Evolutionary conservation across 1,140 invertebrate species (phyloP).

Genomic region (Ladona fulva): DNA sequence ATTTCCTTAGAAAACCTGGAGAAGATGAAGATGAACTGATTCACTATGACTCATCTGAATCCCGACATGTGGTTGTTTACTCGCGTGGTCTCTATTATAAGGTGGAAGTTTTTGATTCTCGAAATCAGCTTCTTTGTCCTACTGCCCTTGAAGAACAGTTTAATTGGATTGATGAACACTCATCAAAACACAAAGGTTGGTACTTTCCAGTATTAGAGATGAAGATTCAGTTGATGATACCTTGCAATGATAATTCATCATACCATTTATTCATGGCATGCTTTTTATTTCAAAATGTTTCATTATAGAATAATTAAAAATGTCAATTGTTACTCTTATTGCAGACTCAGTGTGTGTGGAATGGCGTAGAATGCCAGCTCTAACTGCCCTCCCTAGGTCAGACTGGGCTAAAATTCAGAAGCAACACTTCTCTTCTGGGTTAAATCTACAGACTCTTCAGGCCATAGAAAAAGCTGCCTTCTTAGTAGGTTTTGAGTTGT

Average conservation of each 20-base stretch:
- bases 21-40: constrained; percentile 38
- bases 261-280: too few relatives aligned
- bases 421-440: constrained; percentile 35
- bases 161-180: constrained; percentile 40
- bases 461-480: constrained; percentile 38
- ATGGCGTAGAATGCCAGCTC: constrained; percentile 34
- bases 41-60: constrained; percentile 33
- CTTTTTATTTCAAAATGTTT: too few relatives aligned
- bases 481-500: constrained; percentile 32
- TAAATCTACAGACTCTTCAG: constrained; percentile 38
- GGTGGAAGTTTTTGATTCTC: constrained; percentile 37
- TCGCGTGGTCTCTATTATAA: constrained; percentile 34
- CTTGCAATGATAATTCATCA: too few relatives aligned
- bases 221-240: too few relatives aligned
- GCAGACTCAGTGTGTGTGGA: constrained; percentile 32
- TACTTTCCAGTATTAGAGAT: too few relatives aligned
- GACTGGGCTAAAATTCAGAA: constrained; percentile 38
- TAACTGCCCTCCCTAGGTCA: constrained; percentile 38
- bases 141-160: constrained; percentile 36
- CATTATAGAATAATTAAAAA: too few relatives aligned
- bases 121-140: constrained; percentile 35
- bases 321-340: background rate
- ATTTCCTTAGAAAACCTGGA: constrained; percentile 37
- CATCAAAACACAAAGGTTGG: constrained; percentile 32
- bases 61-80: constrained; percentile 35